Evolutionary conservation across 2,113 vertebrate species (phyloP).

Genomic region (Probosciger aterrimus): DNA sequence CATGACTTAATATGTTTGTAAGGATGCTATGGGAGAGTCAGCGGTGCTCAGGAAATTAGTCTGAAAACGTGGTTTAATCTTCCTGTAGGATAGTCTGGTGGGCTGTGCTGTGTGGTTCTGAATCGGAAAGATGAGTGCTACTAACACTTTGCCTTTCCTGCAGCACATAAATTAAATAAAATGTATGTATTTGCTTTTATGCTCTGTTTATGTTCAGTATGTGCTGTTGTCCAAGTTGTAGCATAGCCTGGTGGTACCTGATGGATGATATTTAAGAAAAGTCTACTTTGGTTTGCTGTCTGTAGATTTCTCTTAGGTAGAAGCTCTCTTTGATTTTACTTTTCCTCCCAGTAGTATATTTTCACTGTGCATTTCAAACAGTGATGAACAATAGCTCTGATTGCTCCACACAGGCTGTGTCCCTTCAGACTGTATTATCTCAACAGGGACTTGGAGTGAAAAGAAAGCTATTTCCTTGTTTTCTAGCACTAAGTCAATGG

Average conservation of each 20-base stretch:
- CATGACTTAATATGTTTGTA: background rate
- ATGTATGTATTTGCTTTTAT: background rate
- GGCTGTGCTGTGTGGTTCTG: background rate
- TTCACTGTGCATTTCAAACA: slow-evolving; percentile 54
- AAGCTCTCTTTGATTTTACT: background rate
- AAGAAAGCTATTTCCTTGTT: slow-evolving; percentile 64
- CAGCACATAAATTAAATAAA: background rate
- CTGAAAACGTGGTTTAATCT: background rate
- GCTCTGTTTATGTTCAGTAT: background rate
- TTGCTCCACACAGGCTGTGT: slow-evolving; percentile 27
- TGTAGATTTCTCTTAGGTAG: background rate
- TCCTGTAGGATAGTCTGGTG: background rate
- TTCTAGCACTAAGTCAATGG: slow-evolving; percentile 63
- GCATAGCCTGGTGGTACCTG: background rate
- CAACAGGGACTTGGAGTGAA: slow-evolving; percentile 48
- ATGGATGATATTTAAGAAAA: background rate
- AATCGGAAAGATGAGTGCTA: background rate
- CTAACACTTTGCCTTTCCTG: background rate
- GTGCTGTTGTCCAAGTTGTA: background rate
- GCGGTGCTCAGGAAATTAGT: background rate
- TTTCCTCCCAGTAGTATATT: background rate
- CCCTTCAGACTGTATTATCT: slow-evolving; percentile 65
- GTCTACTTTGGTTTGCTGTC: background rate
- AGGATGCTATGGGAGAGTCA: background rate
- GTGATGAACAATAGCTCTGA: slow-evolving; percentile 52